These are phyloP conservation scores for Leptopilina clavipes DNA, from an alignment of 1,140 invertebrate genomes.

Conservation along the genomic window DNA sequence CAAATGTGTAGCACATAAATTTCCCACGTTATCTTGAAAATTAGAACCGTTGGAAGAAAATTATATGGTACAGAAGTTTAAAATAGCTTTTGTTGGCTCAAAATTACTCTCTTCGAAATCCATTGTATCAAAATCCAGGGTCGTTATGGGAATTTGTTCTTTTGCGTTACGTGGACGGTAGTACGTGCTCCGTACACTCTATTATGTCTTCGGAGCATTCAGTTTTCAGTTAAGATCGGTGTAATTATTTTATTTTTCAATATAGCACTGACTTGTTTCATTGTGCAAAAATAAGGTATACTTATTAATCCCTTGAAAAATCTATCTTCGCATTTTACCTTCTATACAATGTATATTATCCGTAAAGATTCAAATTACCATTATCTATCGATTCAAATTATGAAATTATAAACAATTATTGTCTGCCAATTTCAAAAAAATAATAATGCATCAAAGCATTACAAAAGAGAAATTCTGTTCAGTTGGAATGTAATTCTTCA, in stretches of 20 bases:
- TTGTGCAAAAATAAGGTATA: constrained; percentile 42
- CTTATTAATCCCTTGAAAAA: constrained; percentile 43
- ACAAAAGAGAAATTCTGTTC: no score
- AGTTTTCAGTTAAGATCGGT: background rate
- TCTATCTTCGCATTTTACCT: background rate
- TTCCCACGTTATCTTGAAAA: constrained; percentile 64
- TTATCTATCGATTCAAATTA: background rate
- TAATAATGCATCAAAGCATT: no score
- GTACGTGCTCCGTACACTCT: constrained; percentile 26
- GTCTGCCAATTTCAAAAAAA: background rate
- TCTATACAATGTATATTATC: background rate
- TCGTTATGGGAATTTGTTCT: constrained; percentile 19
- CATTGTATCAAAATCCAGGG: constrained; percentile 49
- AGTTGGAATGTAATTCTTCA: no score
- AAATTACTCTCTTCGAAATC: constrained; percentile 62
- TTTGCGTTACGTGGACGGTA: constrained; percentile 39
- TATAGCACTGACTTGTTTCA: constrained; percentile 36
- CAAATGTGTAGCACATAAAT: constrained; percentile 24
- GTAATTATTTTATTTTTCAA: constrained; percentile 38
- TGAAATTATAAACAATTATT: constrained; percentile 20
- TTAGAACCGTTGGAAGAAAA: constrained; percentile 58
- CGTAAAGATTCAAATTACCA: background rate
- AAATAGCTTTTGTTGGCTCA: constrained; percentile 58
- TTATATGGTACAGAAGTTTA: constrained; percentile 57
- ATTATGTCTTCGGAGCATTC: constrained; percentile 4